Evolutionary conservation across 2,797 vertebrate genomes (phyloP), one percentile per base, ranked within the genome.

Genomic region (Lindbergichthys nudifrons): DNA sequence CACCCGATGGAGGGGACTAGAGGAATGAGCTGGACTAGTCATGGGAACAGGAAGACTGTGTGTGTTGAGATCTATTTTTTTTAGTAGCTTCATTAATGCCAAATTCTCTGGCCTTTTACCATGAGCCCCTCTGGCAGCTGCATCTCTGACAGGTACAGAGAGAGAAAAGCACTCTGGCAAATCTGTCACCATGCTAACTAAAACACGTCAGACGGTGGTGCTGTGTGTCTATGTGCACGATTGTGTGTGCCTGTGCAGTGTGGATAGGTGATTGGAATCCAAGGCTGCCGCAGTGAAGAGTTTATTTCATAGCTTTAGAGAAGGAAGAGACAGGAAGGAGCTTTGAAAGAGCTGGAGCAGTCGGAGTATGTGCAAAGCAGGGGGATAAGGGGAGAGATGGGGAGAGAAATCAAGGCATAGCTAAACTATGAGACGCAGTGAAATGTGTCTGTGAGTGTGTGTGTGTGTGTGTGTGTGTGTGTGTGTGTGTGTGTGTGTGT

Each of bases 61-160:
- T 46, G 77, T 73, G 65, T 82, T 79, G 80, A 73, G 77, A 73
- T 77, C 60, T 69, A 79, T 87, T 77, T 77, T 73, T 83, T 57
- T 92, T 85, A 83, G 76, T 71, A 70, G 82, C 85, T 93, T 90
- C 81, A 91, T 91, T 90, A 87, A 75, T 81, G 84, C 75, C 77
- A 80, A 68, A 66, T 84, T 87, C 77, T 85, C 77, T 83, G 82
- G 61, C 75, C 79, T 57, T 75, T 79, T 79, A 87, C 88, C 84
- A 84, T 82, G 75, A 86, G 75, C 85, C 91, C 91, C 92, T 90
- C 87, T 90, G 92, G 92, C 92, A 91, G 90, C 89, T 85, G 71
- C 75, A 84, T 87, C 85, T 83, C 79, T 94, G 93, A 92, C 94
- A 94, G 93, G 91, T 93, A 92, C 73, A 88, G 85, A 84, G 83